Conservation (phyloP, 2,888 invertebrate genomes). For the Aquatica leii region DNA sequence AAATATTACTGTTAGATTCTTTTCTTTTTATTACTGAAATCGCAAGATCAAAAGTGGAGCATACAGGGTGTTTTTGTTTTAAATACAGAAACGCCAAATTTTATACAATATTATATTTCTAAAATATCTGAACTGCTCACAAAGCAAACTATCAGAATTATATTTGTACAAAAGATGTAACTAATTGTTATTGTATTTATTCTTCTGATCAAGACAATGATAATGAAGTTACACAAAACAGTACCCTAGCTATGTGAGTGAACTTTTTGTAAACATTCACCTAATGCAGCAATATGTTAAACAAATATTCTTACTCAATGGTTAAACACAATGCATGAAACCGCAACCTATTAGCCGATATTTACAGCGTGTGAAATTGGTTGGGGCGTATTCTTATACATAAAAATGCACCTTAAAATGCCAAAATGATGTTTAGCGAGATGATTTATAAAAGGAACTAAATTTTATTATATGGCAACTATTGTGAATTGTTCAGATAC, state of each 20-base stretch:
- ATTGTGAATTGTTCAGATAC: constrained; percentile 8
- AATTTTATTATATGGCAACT: constrained; percentile 7
- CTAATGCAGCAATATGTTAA: constrained; percentile 17
- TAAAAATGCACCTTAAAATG: constrained; percentile 16
- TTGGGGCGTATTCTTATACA: constrained; percentile 16
- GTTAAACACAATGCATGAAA: constrained; percentile 20
- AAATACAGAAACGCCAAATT: constrained; percentile 36
- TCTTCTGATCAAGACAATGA: constrained; percentile 14
- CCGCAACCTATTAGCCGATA: constrained; percentile 21
- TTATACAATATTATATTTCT: constrained; percentile 51
- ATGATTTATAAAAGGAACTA: constrained; percentile 5
- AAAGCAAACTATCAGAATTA: constrained; percentile 46
- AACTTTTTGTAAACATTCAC: constrained; percentile 7
- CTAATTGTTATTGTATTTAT: constrained; percentile 40
- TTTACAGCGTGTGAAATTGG: constrained; percentile 20
- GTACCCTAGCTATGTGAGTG: constrained; percentile 11
- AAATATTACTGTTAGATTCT: no score
- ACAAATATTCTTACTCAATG: no score
- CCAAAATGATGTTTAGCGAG: constrained; percentile 14
- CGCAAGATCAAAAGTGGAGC: constrained; percentile 45
- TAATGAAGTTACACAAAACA: constrained; percentile 11
- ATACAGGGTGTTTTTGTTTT: constrained; percentile 34
- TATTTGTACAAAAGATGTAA: constrained; percentile 45
- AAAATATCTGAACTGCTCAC: constrained; percentile 49
- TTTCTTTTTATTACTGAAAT: constrained; percentile 51